Percentiles rank a stretch among this genome's conserved stretches.
Evolutionary conservation across 1,140 invertebrate genomes (phyloP).

Genomic region (Halotydeus destructor): DNA sequence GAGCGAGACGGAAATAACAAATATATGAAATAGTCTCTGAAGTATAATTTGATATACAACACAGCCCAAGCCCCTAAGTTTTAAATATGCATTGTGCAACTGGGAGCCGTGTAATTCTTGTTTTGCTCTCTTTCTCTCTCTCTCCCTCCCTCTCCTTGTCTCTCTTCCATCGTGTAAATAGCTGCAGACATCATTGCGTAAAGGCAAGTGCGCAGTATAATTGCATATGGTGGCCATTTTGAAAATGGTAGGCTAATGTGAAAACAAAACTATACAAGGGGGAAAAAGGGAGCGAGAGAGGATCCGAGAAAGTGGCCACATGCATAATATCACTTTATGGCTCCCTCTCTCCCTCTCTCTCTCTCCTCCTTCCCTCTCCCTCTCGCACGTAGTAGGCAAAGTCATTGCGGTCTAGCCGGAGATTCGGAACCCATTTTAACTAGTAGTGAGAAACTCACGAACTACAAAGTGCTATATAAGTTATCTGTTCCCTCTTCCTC

Average conservation of each 20-base stretch:
- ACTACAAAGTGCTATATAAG: background rate
- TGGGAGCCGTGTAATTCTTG: background rate
- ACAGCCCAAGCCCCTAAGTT: background rate
- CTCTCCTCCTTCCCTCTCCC: background rate
- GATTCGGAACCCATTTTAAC: background rate
- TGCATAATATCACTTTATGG: too few species aligned
- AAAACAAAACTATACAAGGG: too few species aligned
- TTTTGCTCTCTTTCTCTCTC: background rate
- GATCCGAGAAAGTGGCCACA: too few species aligned
- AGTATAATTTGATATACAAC: background rate
- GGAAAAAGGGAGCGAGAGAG: too few species aligned
- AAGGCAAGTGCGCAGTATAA: too few species aligned
- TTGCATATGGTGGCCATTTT: too few species aligned
- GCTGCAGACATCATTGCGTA: too few species aligned
- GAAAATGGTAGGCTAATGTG: too few species aligned
- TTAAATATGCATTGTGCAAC: background rate
- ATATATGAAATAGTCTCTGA: background rate
- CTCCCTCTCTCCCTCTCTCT: too few species aligned
- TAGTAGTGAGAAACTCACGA: background rate
- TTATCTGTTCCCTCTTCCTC: background rate
- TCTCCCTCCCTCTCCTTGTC: too few species aligned
- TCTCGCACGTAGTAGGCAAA: background rate
- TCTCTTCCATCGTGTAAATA: too few species aligned
- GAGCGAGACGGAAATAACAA: background rate
- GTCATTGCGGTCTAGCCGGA: background rate